phyloP scores from a whole-genome alignment of 2,113 vertebrate genomes.

The Pseudopodoces humilis region DNA sequence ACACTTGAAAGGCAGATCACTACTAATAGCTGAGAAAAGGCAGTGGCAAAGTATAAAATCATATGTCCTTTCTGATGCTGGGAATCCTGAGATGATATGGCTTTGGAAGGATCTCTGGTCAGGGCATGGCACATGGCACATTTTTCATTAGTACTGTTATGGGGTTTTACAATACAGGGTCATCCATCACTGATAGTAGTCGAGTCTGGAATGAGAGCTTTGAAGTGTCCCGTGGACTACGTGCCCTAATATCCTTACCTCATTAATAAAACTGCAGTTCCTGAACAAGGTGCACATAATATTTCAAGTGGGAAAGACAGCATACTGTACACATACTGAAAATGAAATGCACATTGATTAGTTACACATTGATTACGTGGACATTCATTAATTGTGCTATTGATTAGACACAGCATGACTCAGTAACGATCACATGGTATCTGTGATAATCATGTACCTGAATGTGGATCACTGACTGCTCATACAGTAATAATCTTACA shows the following conservation, averaged over 20 bases:
- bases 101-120: neutral
- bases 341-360: neutral
- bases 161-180: neutral
- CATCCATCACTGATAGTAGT: neutral
- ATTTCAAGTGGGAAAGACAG: neutral
- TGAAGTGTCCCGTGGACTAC: neutral
- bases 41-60: neutral
- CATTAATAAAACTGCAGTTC: neutral
- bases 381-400: conserved; percentile 3
- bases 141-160: neutral
- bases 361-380: neutral
- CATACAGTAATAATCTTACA: neutral
- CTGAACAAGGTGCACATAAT: neutral
- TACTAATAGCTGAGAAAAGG: neutral
- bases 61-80: neutral
- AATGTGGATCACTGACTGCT: neutral
- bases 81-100: neutral
- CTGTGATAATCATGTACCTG: fast-evolving
- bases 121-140: neutral
- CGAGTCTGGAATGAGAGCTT: neutral
- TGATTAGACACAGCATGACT: neutral
- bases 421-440: fast-evolving
- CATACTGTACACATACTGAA: neutral
- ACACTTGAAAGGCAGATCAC: neutral
- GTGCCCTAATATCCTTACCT: neutral